Base-by-base conservation (phyloP, 2,888 invertebrate species). In the Cetonia aurata region DNA sequence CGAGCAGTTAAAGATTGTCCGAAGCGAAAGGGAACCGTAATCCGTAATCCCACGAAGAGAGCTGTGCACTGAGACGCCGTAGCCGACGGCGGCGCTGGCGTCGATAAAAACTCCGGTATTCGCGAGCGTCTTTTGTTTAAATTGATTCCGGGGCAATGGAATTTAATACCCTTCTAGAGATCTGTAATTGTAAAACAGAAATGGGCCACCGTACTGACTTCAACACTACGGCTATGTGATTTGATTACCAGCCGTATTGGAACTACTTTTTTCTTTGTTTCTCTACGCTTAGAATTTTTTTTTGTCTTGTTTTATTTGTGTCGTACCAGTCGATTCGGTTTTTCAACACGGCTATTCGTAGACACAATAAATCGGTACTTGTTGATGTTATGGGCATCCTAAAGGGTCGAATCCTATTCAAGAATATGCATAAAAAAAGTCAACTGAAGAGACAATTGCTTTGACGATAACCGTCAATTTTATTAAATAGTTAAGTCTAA, bases 101-200 rank as follows among this genome's bases (percentile, higher is more conserved):
- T 46, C 50, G 75, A 79, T 77, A 80, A 80, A 80, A 80, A 80
- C 74, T 79, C 79, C 75, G 76, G 77, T 78, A 78, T 78, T 75
- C 76, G 77, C 78, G 78, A 81, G 80, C 76, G 80, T 79, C 80
- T 80, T 81, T 82, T 81, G 82, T 81, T 80, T 81, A 70, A 70
- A 70, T 70, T 70, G 69, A 70, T 70, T 70, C 46, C 69, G 31
- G 42, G 41, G 46, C 55, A 55, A 44, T 31, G 59, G 67, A 71
- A 71, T 71, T 71, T 71, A 71, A 71, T 71, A 67, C 62, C 59
- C 65, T 68, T 57, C 68, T 50, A 57, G 68, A 57, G 48, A 17
- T 48, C 37, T 33, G 68, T 68, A 68, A 68, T 68, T 68, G 57
- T 68, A 57, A 37, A 48, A 68, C 44, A 57, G 57, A 57, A 68